phyloP scores from a whole-genome alignment of 2,888 invertebrate genomes.

The Caenorhabditis doughertyi region DNA sequence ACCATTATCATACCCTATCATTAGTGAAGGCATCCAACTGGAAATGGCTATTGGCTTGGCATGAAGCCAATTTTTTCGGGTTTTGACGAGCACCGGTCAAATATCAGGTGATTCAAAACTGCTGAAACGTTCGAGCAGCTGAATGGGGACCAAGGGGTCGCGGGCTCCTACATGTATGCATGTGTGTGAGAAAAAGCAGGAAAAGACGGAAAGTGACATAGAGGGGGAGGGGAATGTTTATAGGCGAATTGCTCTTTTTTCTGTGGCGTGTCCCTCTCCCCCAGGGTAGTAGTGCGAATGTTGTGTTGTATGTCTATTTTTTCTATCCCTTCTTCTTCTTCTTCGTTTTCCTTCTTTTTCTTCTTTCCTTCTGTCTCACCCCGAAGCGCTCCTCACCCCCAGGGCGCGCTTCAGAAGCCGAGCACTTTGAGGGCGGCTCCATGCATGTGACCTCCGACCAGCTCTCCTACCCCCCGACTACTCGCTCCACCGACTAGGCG shows the following conservation, averaged over 20 bases:
- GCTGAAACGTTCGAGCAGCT: slow-evolving; percentile 60
- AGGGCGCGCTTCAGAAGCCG: slow-evolving; percentile 63
- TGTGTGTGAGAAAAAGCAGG: slow-evolving; percentile 57
- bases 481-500: slow-evolving; percentile 33
- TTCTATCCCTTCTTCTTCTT: slow-evolving; percentile 57
- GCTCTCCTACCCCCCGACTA: slow-evolving; percentile 37
- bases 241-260: slow-evolving; percentile 69
- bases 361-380: slow-evolving; percentile 57
- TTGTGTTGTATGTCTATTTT: slow-evolving; percentile 64
- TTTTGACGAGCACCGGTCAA: neutral
- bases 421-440: slow-evolving; percentile 65
- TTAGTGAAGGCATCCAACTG: slow-evolving; percentile 2
- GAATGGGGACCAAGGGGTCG: slow-evolving; percentile 40
- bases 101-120: slow-evolving; percentile 22
- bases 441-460: slow-evolving; percentile 65
- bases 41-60: slow-evolving; percentile 16
- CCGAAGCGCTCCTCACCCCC: slow-evolving; percentile 54
- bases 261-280: slow-evolving; percentile 65
- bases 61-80: slow-evolving; percentile 5
- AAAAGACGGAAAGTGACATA: slow-evolving; percentile 63
- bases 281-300: slow-evolving; percentile 65
- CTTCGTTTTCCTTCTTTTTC: slow-evolving; percentile 42
- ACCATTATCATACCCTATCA: neutral
- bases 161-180: slow-evolving; percentile 50
- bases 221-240: slow-evolving; percentile 63